Evolutionary conservation across 2,888 invertebrate species (phyloP).

Genomic region (Agrochola circellaris): DNA sequence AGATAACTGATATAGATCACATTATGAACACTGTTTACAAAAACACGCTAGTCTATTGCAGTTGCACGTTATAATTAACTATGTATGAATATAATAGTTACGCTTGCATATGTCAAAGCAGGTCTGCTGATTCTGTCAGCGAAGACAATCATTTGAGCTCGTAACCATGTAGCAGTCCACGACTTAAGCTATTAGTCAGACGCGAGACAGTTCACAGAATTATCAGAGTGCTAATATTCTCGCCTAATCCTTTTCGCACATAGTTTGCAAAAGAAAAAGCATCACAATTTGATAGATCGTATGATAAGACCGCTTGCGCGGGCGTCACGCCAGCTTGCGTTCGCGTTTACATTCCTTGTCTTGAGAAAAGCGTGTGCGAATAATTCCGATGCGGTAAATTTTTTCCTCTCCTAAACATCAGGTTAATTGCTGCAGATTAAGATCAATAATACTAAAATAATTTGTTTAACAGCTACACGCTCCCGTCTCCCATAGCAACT

Average conservation of each 20-base stretch:
- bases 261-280: conserved; percentile 76
- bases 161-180: conserved; percentile 16
- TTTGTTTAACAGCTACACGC: conserved; percentile 76
- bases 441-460: conserved; percentile 78
- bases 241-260: conserved; percentile 76
- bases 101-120: conserved; percentile 36
- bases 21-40: conserved; percentile 53
- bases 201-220: conserved; percentile 65
- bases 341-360: conserved; percentile 73
- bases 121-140: conserved; percentile 23
- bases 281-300: conserved; percentile 79
- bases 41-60: conserved; percentile 42
- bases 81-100: conserved; percentile 30
- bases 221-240: conserved; percentile 64
- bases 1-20: conserved; percentile 48
- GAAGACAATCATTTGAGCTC: conserved; percentile 37
- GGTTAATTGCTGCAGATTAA: conserved; percentile 79
- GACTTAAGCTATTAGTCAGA: conserved; percentile 51
- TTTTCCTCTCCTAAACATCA: conserved; percentile 76
- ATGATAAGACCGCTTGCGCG: conserved; percentile 73
- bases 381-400: conserved; percentile 75
- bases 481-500: conserved; percentile 47
- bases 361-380: conserved; percentile 80
- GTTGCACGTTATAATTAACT: conserved; percentile 49
- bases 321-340: conserved; percentile 77